Conservation (phyloP, 2,113 vertebrate species). For the Heterochromis multidens region DNA sequence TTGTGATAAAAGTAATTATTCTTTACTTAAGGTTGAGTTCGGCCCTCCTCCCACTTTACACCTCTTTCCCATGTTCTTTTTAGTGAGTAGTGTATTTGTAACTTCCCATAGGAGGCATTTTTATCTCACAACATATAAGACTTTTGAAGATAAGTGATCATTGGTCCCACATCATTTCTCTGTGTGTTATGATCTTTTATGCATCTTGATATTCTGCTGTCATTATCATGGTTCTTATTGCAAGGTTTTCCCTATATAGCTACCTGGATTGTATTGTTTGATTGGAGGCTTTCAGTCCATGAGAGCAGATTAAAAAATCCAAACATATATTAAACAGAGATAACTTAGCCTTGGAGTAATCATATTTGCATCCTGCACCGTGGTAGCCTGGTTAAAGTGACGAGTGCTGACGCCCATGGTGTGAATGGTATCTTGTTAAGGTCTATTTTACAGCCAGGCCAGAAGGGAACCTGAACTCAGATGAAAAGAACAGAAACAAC, state of each 20-base stretch:
- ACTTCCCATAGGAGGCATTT: not conserved
- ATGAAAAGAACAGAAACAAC: conserved; percentile 58
- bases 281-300: not conserved
- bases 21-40: not conserved
- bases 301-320: not conserved
- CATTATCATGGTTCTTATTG: not conserved
- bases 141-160: not conserved
- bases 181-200: not conserved
- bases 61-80: not conserved
- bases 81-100: not conserved
- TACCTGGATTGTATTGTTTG: not conserved
- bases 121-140: not conserved
- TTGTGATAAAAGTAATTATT: not conserved
- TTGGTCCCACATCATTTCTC: not conserved
- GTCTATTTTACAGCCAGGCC: conserved; percentile 43
- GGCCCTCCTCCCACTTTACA: not conserved
- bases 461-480: conserved; percentile 50
- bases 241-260: not conserved
- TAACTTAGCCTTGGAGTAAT: not conserved
- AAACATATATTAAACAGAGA: not conserved
- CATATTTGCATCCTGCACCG: not conserved
- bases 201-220: not conserved
- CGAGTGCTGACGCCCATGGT: conserved; percentile 3
- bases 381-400: conserved; percentile 1
- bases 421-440: conserved; percentile 37